phyloP scores from a whole-genome alignment of 2,797 vertebrate species.

The Anguilla pacifica region DNA sequence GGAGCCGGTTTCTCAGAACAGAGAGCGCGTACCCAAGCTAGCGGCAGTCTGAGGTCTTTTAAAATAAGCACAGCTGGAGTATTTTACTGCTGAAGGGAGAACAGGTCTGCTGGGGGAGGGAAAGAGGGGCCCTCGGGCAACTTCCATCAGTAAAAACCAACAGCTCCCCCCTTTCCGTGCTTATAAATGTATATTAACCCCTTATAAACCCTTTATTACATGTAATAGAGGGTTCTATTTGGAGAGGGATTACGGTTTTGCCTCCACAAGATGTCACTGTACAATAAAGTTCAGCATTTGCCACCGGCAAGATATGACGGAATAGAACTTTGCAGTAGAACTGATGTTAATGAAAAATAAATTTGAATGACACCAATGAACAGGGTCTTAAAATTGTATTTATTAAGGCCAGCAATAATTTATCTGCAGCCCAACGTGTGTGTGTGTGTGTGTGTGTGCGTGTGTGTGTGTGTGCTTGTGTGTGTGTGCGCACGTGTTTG shows the following conservation, averaged over 20 bases:
- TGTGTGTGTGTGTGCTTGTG: background rate
- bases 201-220: constrained; percentile 14
- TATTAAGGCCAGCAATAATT: background rate
- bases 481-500: too few relatives aligned
- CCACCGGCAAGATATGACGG: background rate
- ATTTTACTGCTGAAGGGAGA: background rate
- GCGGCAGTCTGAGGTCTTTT: background rate
- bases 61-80: background rate
- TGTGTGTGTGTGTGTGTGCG: background rate
- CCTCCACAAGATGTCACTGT: constrained; percentile 23
- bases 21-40: background rate
- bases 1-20: background rate
- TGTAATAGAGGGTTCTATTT: background rate
- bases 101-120: background rate
- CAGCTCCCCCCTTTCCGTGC: background rate
- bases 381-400: background rate
- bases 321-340: background rate
- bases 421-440: background rate
- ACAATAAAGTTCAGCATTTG: background rate
- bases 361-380: background rate
- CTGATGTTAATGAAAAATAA: background rate
- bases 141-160: background rate
- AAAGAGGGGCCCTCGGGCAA: background rate
- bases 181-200: background rate
- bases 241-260: background rate